Conservation (phyloP, 2,797 vertebrate species). For the Loris lydekkerianus region DNA sequence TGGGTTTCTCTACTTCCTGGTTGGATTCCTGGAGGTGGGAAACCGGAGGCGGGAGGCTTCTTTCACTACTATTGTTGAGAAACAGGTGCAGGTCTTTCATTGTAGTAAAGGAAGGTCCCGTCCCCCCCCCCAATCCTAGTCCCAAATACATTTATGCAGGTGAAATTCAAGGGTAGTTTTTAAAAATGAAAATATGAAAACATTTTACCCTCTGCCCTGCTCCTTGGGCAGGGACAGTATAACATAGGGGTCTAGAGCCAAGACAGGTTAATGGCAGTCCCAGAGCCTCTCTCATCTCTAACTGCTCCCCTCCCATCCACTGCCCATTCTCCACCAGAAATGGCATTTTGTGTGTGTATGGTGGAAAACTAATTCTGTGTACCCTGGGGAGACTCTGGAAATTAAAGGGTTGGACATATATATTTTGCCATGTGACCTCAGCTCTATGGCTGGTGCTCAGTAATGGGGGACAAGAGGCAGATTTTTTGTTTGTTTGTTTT, state of each 20-base stretch:
- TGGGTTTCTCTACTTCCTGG: neutral
- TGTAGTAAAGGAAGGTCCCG: neutral
- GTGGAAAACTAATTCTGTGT: neutral
- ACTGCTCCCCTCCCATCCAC: neutral
- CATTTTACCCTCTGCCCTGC: neutral
- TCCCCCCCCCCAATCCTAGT: neutral
- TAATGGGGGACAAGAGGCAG: too few relatives aligned
- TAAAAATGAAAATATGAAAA: neutral
- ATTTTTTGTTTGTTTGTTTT: neutral
- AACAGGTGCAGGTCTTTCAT: neutral
- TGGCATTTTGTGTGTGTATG: too few relatives aligned
- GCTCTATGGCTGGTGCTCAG: neutral
- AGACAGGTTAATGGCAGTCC: neutral
- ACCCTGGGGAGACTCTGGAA: neutral
- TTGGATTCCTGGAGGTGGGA: neutral
- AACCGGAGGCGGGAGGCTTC: neutral
- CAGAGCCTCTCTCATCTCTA: too few relatives aligned
- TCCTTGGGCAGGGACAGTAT: neutral
- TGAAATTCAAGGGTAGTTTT: neutral
- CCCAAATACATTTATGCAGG: neutral
- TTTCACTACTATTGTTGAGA: neutral
- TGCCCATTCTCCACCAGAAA: neutral
- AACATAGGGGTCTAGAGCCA: fast-evolving
- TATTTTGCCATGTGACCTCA: neutral
- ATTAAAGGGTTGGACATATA: neutral